Percentiles rank a stretch among this genome's conserved stretches.
Evolutionary conservation across 2,888 invertebrate genomes (phyloP).

Genomic region (Drosophila flavopinicola): DNA sequence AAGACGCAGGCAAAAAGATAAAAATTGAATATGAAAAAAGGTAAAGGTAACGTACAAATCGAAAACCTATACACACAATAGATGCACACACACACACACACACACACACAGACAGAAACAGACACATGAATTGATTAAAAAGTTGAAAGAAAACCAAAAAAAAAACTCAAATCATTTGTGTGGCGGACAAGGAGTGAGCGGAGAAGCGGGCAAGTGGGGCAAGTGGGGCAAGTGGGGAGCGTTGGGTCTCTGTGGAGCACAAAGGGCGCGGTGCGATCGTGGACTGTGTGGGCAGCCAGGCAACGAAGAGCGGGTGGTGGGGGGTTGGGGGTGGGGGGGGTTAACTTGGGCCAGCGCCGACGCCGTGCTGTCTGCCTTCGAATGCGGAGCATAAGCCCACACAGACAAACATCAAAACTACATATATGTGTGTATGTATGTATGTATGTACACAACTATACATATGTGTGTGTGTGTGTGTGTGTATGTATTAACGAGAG

Average conservation of each 20-base stretch:
- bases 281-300: constrained; percentile 13
- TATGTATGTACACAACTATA: background rate
- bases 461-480: background rate
- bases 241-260: constrained; percentile 48
- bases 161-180: constrained; percentile 48
- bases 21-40: constrained; percentile 75
- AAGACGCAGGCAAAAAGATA: constrained; percentile 79
- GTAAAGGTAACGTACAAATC: constrained; percentile 76
- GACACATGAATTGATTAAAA: constrained; percentile 77
- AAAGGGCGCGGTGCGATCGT: constrained; percentile 58
- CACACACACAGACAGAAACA: constrained; percentile 26
- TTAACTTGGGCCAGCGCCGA: constrained; percentile 47
- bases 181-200: constrained; percentile 22
- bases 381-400: constrained; percentile 71
- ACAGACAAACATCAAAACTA: constrained; percentile 34
- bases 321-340: background rate
- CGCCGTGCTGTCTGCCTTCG: constrained; percentile 78
- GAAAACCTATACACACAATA: constrained; percentile 75
- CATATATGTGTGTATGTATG: background rate
- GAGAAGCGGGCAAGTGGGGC: background rate
- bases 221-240: background rate
- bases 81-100: constrained; percentile 63
- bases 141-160: constrained; percentile 62
- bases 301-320: constrained; percentile 1
- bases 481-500: constrained; percentile 6